A percentile compares a stretch with the other conserved stretches of the same genome.
phyloP scores from a whole-genome alignment of 64 coral and sea anemone species.

The Pachyseris speciosa region DNA sequence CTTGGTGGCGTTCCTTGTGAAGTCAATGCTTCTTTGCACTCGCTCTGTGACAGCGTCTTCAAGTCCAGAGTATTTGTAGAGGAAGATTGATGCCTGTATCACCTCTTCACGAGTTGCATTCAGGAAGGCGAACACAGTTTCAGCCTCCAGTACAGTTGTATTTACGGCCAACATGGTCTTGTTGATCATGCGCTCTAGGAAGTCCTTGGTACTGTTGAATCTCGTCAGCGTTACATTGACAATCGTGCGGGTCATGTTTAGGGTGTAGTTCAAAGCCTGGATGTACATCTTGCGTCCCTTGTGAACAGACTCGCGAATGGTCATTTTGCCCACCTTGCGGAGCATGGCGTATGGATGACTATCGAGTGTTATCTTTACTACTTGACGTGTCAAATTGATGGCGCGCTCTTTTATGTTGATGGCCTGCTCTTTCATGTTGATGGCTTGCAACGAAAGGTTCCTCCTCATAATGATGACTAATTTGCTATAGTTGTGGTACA shows the following conservation, averaged over 20 bases:
- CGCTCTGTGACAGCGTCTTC: slow-evolving; percentile 32
- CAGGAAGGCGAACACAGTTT: slow-evolving; percentile 43
- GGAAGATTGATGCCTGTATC: slow-evolving; percentile 59
- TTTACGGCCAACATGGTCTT: slow-evolving; percentile 37
- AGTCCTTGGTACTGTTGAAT: slow-evolving; percentile 35
- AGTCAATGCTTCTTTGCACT: slow-evolving; percentile 2
- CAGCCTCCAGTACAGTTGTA: slow-evolving; percentile 8
- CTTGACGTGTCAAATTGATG: slow-evolving; percentile 33
- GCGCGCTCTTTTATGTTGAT: slow-evolving; percentile 42
- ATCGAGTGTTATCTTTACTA: slow-evolving; percentile 54
- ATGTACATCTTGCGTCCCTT: slow-evolving; percentile 28
- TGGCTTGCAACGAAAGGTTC: slow-evolving; percentile 10
- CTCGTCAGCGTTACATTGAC: slow-evolving; percentile 49
- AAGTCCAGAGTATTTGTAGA: slow-evolving; percentile 88
- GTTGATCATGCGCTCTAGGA: slow-evolving; percentile 52
- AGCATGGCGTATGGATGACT: slow-evolving; percentile 54
- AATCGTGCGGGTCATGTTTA: slow-evolving; percentile 49
- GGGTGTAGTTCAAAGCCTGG: slow-evolving; percentile 66
- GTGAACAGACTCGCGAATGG: slow-evolving; percentile 67
- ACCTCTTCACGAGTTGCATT: slow-evolving; percentile 70
- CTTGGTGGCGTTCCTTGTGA: slow-evolving; percentile 29
- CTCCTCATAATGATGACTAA: slow-evolving; percentile 27
- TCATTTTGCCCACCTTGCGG: slow-evolving; percentile 70
- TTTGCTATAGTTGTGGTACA: slow-evolving; percentile 73
- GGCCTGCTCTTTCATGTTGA: slow-evolving; percentile 22